Conservation (phyloP, 2,113 vertebrate genomes). For the Percina caprodes region DNA sequence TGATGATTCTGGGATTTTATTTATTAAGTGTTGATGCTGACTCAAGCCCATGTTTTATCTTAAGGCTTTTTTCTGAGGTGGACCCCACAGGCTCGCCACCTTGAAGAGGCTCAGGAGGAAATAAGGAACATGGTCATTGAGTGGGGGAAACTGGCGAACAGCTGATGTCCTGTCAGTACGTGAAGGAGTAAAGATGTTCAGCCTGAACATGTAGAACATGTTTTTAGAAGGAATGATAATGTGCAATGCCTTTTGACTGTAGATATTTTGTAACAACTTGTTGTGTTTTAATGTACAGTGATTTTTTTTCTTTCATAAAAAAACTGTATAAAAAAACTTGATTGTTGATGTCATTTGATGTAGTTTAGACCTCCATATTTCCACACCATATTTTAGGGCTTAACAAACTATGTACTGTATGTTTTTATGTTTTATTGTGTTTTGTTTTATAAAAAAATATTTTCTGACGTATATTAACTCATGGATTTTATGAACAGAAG, state of each 20-base stretch:
- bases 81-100: constrained; percentile 78
- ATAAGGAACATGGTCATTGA: constrained; percentile 78
- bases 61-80: constrained; percentile 89
- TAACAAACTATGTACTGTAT: neutral
- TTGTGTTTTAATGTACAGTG: constrained; percentile 34
- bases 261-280: neutral
- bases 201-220: constrained; percentile 1
- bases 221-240: neutral
- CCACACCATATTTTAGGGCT: neutral
- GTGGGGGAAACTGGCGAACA: constrained; percentile 55
- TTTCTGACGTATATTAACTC: constrained; percentile 10
- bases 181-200: constrained; percentile 1
- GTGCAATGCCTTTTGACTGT: constrained; percentile 8
- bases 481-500: constrained; percentile 46
- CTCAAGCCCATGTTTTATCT: constrained; percentile 6
- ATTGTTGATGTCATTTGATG: constrained; percentile 4
- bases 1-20: neutral
- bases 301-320: constrained; percentile 43
- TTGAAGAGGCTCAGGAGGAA: constrained; percentile 85
- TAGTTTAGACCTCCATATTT: neutral
- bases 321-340: neutral
- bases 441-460: neutral
- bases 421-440: neutral
- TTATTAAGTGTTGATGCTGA: neutral
- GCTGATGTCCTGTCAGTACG: constrained; percentile 22